Base-by-base conservation (phyloP, 1,140 invertebrate genomes). In the Listronotus oregonensis region DNA sequence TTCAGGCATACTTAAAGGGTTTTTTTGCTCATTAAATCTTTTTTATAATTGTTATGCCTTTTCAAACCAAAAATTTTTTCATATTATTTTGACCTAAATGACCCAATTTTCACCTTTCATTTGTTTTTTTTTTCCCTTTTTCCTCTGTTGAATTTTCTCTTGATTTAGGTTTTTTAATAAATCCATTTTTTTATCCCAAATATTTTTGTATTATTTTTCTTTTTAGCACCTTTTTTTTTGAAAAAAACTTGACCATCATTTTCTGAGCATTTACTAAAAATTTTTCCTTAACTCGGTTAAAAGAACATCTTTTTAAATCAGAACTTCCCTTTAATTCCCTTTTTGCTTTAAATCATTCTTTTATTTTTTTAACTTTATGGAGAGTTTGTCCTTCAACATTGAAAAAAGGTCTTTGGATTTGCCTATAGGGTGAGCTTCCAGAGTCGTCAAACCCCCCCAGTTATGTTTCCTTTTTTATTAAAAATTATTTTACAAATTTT, bases 1-100 rank as follows among this genome's bases (percentile, higher is more conserved):
- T 47, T 47, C 1, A 47, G n/a, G 3, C 46, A 47, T 10, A 18
- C 17, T 47, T 47, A 4, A 47, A 1, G 14, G 3, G 17, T n/a
- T 47, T 15, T 50, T 21, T 18, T 15, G 7, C 34, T 37, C 10
- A 6, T 7, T 31, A 61, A 50, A 27, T 61, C 58, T 39, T 7
- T n/a, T 40, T 39, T 37, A 12, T 51, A 8, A 40, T 49, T 6
- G 39, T 42, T 14, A 51, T 39, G 10, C 43, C 43, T 42, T 46
- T 47, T 17, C 34, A 21, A 27, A 37, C 39, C 14, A 49, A 42
- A 21, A 50, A 34, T 40, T 27, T 59, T 31, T 56, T 54, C 7
- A 47, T 43, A 56, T 66, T 51, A 11, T 49, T 50, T 9, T 50
- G 32, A 21, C 32, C 18, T 6, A 61, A 18, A 47, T 61, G 58